Evolutionary conservation across 2,113 vertebrate species (phyloP), one percentile per base, ranked within the genome.

Genomic region (Emberiza fucata): DNA sequence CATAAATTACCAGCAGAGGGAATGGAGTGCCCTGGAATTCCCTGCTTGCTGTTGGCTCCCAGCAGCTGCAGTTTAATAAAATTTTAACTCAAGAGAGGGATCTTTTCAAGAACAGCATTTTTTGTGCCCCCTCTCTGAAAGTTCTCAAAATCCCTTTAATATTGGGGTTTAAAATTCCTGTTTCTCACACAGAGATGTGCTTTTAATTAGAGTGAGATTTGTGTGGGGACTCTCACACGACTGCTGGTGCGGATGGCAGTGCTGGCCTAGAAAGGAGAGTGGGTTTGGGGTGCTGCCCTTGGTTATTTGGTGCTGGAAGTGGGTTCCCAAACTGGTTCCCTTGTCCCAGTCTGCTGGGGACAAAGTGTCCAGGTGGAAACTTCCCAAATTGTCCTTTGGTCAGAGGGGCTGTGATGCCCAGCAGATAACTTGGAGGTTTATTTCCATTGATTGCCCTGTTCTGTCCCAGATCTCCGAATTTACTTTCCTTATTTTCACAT

Each of bases 1-100:
- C 73, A 40, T 70, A 80, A 84, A 69, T 94, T 56, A 79, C 18
- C 23, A 33, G 77, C 9, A 0, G 5, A 59, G 76, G 85, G 75
- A 77, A 72, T 6, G n/a, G 83, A 80, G 68, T 25, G 37, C 40
- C 44, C 65, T 69, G 76, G 91, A 79, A 92, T 90, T 88, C 86
- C 82, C 88, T 8, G 9, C 94, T 86, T 56, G 39, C 0, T 11
- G 40, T 64, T 93, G 84, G 73, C 86, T 93, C 96, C 94, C 90
- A 64, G 92, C 28, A 86, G 91, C 95, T 94, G 59, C 10, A 48
- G 44, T 91, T 96, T 80, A 96, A 96, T 97, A 65, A 71, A 59
- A 94, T 85, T 95, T 73, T 61, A 35, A 81, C 81, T 80, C 60
- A 71, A 71, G 31, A 72, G 75, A 92, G 31, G 27, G 17, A 44